These are phyloP conservation scores for Chorisops tibialis DNA, from an alignment of 2,888 invertebrate genomes.

Conservation along the genomic window DNA sequence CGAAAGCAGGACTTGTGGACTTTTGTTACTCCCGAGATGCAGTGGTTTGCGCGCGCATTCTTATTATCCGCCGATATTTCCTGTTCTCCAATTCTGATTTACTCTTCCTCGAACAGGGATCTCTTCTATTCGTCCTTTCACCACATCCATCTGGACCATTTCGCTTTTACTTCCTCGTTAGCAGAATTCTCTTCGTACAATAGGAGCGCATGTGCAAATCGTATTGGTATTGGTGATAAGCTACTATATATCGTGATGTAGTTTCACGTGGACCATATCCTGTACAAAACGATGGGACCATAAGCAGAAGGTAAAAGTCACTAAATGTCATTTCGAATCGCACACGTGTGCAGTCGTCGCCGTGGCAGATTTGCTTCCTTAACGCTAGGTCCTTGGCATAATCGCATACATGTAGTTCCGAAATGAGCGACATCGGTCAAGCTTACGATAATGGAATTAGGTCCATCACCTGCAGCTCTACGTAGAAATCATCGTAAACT, in stretches of 20 bases:
- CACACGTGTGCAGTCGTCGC: conserved; percentile 6
- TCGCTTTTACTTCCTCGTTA: background rate
- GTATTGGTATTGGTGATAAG: background rate
- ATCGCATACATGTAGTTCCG: too few relatives aligned
- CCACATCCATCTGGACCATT: background rate
- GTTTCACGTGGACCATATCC: conserved; percentile 18
- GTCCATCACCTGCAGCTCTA: conserved; percentile 3
- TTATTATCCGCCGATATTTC: background rate
- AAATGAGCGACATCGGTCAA: background rate
- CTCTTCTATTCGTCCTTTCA: background rate
- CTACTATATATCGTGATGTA: background rate
- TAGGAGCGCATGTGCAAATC: conserved; percentile 16
- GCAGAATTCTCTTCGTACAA: too few relatives aligned
- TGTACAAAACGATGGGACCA: background rate
- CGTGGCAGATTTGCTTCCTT: too few relatives aligned
- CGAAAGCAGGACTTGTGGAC: background rate
- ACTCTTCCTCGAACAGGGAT: background rate
- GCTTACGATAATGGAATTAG: conserved; percentile 18
- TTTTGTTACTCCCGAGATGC: conserved; percentile 10
- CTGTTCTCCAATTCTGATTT: background rate
- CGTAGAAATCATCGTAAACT: background rate
- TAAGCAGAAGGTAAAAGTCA: conserved; percentile 19
- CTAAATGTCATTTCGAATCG: conserved; percentile 9
- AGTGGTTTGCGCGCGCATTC: conserved; percentile 23
- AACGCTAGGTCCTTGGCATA: too few relatives aligned